phyloP scores from a whole-genome alignment of 2,888 invertebrate species.

The Lucinisca nassula region DNA sequence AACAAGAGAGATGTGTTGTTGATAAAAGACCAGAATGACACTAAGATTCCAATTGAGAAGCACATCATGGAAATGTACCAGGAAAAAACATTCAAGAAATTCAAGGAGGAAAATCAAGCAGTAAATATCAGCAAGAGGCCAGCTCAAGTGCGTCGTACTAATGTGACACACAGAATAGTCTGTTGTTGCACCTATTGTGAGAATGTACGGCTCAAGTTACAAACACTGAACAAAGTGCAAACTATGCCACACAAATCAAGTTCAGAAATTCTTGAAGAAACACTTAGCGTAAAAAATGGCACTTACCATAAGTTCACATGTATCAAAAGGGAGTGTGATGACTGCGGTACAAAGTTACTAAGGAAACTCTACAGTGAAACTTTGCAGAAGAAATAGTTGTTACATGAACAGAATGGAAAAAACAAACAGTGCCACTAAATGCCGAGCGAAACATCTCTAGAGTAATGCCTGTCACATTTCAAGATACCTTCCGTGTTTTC shows the following conservation, averaged over 20 bases:
- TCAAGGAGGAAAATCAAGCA: conserved; percentile 9
- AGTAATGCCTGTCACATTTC: not conserved
- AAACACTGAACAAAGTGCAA: too few species aligned
- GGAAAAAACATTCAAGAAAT: conserved; percentile 18
- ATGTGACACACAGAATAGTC: conserved; percentile 10
- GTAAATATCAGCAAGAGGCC: conserved; percentile 12
- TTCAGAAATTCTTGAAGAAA: not conserved
- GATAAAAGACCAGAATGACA: not conserved
- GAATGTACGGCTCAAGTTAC: conserved; percentile 6
- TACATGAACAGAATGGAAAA: conserved; percentile 21
- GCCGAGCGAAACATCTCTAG: conserved; percentile 5
- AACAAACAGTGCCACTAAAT: conserved; percentile 16
- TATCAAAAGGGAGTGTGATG: conserved; percentile 21
- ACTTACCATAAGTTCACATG: not conserved
- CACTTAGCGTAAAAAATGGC: conserved; percentile 13
- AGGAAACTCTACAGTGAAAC: not conserved
- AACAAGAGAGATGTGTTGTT: conserved; percentile 3
- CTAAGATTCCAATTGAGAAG: not conserved
- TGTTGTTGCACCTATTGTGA: conserved; percentile 41
- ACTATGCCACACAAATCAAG: too few species aligned
- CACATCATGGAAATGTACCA: conserved; percentile 15
- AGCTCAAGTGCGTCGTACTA: not conserved
- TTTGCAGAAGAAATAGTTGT: not conserved
- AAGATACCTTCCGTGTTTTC: not conserved
- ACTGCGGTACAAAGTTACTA: conserved; percentile 4